A percentile compares a stretch with the other conserved stretches of the same genome.
phyloP scores from a whole-genome alignment of 2,797 vertebrate species.

The Danio choprae region DNA sequence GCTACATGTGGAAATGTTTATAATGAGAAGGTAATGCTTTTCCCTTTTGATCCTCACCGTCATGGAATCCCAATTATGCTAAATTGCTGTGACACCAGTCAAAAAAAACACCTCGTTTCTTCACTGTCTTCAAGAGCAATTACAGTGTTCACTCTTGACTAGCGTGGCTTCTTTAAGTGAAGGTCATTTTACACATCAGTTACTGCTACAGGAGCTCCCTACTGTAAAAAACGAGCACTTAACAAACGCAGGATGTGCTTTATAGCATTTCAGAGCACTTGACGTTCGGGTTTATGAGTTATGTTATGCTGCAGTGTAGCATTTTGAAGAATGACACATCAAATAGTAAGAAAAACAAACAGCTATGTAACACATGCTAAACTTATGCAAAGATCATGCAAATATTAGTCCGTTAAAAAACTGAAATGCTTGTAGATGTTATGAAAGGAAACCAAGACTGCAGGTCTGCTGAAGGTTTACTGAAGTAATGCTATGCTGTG shows the following conservation, averaged over 20 bases:
- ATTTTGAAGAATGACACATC: neutral
- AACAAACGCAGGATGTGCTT: neutral
- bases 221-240: neutral
- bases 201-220: neutral
- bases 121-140: neutral
- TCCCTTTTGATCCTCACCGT: conserved; percentile 54
- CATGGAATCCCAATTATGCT: conserved; percentile 62
- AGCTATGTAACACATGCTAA: no score
- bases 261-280: neutral
- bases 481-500: no score
- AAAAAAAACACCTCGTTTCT: neutral
- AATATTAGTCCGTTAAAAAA: no score
- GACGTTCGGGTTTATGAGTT: neutral
- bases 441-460: no score
- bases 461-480: no score
- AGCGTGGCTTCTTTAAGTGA: neutral
- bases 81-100: conserved; percentile 36
- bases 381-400: no score
- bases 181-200: conserved; percentile 14
- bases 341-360: no score
- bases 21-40: neutral
- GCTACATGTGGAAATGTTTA: neutral
- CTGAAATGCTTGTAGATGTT: no score
- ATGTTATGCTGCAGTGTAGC: neutral
- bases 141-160: neutral